phyloP scores from a whole-genome alignment of 2,113 vertebrate genomes.

The Ailurus styani region DNA sequence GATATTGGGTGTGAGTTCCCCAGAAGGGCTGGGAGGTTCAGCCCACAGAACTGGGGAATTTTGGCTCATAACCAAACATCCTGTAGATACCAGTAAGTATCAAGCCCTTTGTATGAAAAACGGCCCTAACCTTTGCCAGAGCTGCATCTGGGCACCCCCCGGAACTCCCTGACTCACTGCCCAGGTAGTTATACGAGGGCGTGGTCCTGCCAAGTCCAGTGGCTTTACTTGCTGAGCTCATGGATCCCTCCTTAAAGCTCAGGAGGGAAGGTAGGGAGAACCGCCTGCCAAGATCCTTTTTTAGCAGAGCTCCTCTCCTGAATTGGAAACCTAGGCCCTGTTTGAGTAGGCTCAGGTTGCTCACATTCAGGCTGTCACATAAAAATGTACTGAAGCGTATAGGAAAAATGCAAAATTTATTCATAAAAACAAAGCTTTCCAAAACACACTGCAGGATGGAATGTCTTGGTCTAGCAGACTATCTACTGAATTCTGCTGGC shows the following conservation, averaged over 20 bases:
- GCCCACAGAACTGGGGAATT: conserved; percentile 29
- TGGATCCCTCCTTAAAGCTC: background rate
- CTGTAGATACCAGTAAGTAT: conserved; percentile 23
- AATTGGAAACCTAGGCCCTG: background rate
- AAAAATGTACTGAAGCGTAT: background rate
- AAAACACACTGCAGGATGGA: background rate
- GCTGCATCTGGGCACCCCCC: background rate
- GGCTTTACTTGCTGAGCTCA: background rate
- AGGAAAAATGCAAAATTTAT: background rate
- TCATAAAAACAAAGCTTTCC: background rate
- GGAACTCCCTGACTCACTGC: conserved; percentile 2
- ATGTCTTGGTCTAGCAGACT: background rate
- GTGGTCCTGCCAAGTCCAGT: background rate
- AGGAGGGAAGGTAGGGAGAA: background rate
- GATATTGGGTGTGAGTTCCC: conserved; percentile 29
- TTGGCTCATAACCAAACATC: conserved; percentile 37
- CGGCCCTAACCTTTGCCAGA: background rate
- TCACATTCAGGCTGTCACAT: background rate
- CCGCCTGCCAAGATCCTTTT: background rate
- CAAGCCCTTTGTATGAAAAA: conserved; percentile 36
- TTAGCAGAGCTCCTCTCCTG: background rate
- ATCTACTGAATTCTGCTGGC: background rate
- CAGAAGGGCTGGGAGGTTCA: background rate
- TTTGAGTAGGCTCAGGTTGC: background rate
- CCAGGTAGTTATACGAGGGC: background rate